Evolutionary conservation across 92 coral and sea anemone species (phyloP), one percentile per base, ranked within the genome.

Genomic region (Paragorgia papillata): DNA sequence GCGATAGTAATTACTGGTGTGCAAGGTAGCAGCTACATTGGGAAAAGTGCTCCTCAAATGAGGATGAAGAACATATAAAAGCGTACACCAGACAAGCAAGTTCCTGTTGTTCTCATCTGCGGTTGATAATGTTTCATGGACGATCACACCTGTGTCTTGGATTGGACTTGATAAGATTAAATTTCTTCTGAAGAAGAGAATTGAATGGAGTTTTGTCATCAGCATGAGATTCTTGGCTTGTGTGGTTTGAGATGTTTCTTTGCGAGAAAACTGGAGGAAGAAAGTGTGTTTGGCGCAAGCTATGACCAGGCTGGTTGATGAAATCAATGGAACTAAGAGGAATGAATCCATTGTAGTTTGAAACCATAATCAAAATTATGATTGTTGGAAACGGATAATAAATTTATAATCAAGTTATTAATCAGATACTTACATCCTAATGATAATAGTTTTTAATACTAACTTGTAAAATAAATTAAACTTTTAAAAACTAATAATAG

Each of bases 1-100:
- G 93, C 86, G 35, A 30, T 89, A 21, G 82, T 89, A 34, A 86
- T 89, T 74, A 86, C 90, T 90, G 90, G 93, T 1, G 79, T 90
- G 5, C 85, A 66, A 55, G 56, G 82, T 27, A 84, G 78, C n/a
- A n/a, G n/a, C n/a, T 0, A 65, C 90, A 37, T 55, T 89, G 15
- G n/a, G n/a, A 75, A 89, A 18, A 87, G 74, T 28, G 90, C 88
- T 17, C 13, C n/a, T 74, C 5, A 69, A 71, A n/a, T 85, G 85
- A 83, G 86, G 71, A 80, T n/a, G n/a, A 73, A 46, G 2, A 78
- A 82, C 34, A 31, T 57, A 49, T 73, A 79, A 25, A 63, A 37
- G 39, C n/a, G n/a, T n/a, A 32, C 2, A 32, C 32, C 62, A 12
- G 19, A 39, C n/a, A 80, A 49, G 26, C 57, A 79, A 15, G 28